Base-by-base conservation (phyloP, 2,888 invertebrate species). In the Helobdella robusta region DNA sequence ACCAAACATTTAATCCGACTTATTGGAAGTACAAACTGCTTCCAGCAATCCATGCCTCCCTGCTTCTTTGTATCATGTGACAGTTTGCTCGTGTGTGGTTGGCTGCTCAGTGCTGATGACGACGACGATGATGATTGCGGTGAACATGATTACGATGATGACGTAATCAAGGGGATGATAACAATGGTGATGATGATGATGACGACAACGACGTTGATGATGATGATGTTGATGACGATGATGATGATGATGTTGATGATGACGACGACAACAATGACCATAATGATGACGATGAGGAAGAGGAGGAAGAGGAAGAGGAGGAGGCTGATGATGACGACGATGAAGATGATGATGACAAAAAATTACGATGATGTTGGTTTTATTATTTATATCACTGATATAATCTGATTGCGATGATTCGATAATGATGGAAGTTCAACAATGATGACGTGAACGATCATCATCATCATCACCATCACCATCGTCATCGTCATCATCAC, bases 401-500 rank as follows among this genome's bases (percentile, higher is more conserved):
- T 11, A n/a, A n/a, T n/a, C n/a, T n/a, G n/a, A n/a, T n/a, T n/a
- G n/a, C n/a, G n/a, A n/a, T n/a, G n/a, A n/a, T n/a, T n/a, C n/a
- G n/a, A n/a, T n/a, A n/a, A n/a, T n/a, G n/a, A n/a, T n/a, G n/a
- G n/a, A n/a, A n/a, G n/a, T n/a, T n/a, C n/a, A n/a, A n/a, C n/a
- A n/a, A n/a, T n/a, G n/a, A n/a, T n/a, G n/a, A n/a, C n/a, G n/a
- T 40, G 44, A 15, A 40, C 44, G 44, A 40, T n/a, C 11, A 40
- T 40, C 44, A 40, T 40, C 44, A 40, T 40, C 44, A 40, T 40
- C 44, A 40, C n/a, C 44, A 40, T 40, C 44, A 40, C n/a, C 44
- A 40, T 40, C 44, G n/a, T 40, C 44, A 40, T 40, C 44, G n/a
- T 40, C 44, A 40, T 40, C 44, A 40, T 40, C 44, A 40, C n/a